Percentiles rank a stretch among this genome's conserved stretches.
These are phyloP conservation scores for Rhodinocichla rosea DNA, from an alignment of 2,113 vertebrate genomes.

Conservation along the genomic window DNA sequence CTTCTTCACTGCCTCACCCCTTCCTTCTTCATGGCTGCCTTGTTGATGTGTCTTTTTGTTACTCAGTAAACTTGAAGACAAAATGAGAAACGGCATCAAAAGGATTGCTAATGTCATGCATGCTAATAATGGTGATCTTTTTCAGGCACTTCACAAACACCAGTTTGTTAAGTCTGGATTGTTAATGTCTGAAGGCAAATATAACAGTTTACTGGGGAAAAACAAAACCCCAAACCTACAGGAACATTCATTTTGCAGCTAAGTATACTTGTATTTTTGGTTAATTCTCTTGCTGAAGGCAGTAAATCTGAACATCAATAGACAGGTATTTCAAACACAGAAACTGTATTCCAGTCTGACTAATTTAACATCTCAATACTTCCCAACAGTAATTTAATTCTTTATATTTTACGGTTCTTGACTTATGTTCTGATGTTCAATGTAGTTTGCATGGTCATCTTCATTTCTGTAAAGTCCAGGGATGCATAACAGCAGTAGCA, in stretches of 20 bases:
- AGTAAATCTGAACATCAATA: not conserved
- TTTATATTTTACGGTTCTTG: not conserved
- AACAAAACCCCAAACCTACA: not conserved
- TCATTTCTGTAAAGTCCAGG: not conserved
- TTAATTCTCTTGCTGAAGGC: not conserved
- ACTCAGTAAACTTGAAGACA: not conserved
- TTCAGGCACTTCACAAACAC: constrained; percentile 13
- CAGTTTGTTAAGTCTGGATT: constrained; percentile 12
- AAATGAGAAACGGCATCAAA: constrained; percentile 28
- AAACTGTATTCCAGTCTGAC: not conserved
- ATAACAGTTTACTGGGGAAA: not conserved
- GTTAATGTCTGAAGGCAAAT: constrained; percentile 32
- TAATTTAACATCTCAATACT: not conserved
- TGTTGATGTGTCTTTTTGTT: constrained; percentile 20
- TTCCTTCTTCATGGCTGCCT: not conserved
- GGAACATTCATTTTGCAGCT: constrained; percentile 13
- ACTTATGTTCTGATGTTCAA: not conserved
- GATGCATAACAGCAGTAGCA: not conserved
- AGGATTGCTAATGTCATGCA: not conserved
- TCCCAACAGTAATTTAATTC: not conserved
- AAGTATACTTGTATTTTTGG: not conserved
- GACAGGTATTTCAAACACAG: not conserved
- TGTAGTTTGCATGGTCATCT: not conserved
- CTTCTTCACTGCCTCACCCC: not conserved
- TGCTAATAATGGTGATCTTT: constrained; percentile 13